Evolutionary conservation across 1,140 invertebrate species (phyloP).

Genomic region (Pararge aegeria): DNA sequence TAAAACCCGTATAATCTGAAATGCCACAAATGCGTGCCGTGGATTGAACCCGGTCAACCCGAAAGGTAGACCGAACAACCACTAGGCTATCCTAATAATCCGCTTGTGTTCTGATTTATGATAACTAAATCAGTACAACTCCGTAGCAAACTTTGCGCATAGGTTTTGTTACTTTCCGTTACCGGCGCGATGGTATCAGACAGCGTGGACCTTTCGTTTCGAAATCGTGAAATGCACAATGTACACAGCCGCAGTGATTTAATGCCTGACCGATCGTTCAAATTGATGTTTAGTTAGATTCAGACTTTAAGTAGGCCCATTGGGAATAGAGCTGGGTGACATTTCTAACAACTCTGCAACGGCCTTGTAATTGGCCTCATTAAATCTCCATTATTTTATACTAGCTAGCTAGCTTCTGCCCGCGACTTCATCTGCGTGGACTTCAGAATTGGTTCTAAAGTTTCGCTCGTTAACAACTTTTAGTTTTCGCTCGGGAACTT

Average conservation of each 20-base stretch:
- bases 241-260: conserved; percentile 1
- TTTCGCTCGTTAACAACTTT: too few relatives aligned
- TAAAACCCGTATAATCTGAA: too few relatives aligned
- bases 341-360: background rate
- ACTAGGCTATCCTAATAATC: too few relatives aligned
- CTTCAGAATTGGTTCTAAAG: too few relatives aligned
- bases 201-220: background rate
- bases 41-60: too few relatives aligned
- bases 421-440: too few relatives aligned
- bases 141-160: background rate
- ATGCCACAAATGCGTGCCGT: too few relatives aligned
- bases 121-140: background rate
- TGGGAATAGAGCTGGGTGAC: background rate
- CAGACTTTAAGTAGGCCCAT: background rate
- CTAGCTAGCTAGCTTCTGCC: too few relatives aligned
- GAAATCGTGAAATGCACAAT: conserved; percentile 7
- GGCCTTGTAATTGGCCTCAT: background rate
- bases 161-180: background rate
- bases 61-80: too few relatives aligned
- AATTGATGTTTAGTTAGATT: conserved; percentile 4
- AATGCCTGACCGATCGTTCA: background rate
- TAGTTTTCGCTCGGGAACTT: too few relatives aligned
- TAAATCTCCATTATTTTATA: too few relatives aligned
- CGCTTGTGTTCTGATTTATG: background rate
- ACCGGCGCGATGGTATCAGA: background rate